Conservation (phyloP, 2,113 vertebrate genomes). For the Tragelaphus strepsiceros region DNA sequence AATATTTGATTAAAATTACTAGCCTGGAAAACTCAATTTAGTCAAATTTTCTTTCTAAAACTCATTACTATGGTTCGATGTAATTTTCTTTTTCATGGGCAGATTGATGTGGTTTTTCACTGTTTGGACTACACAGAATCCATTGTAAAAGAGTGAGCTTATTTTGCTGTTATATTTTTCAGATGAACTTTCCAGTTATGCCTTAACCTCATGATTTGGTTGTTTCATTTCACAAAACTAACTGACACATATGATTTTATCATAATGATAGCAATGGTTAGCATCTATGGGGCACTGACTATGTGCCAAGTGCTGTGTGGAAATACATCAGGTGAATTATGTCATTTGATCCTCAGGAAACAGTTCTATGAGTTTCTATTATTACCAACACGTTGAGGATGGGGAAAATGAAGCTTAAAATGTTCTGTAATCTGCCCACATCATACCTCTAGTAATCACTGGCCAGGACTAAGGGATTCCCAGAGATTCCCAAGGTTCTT, state of each 20-base stretch:
- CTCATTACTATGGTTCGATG: background rate
- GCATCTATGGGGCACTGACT: background rate
- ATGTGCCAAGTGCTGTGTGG: background rate
- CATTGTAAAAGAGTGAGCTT: background rate
- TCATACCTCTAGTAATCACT: background rate
- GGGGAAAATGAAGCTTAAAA: background rate
- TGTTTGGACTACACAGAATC: background rate
- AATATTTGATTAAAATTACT: slow-evolving; percentile 45
- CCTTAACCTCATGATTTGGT: background rate
- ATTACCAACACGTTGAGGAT: background rate
- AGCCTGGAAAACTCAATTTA: slow-evolving; percentile 11
- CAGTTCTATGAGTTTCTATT: background rate
- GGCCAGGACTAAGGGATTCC: background rate
- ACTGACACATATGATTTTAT: background rate
- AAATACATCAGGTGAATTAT: background rate
- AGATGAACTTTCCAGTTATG: slow-evolving; percentile 13
- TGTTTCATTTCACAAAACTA: slow-evolving; percentile 16
- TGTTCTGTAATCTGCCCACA: background rate
- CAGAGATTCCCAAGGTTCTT: background rate
- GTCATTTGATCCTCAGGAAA: background rate
- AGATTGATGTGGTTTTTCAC: background rate
- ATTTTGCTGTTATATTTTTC: background rate
- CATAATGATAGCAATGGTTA: background rate
- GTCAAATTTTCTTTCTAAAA: slow-evolving; percentile 9
- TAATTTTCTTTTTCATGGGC: background rate